phyloP scores from a whole-genome alignment of 2,797 vertebrate genomes.

The Brotogeris chrysoptera region DNA sequence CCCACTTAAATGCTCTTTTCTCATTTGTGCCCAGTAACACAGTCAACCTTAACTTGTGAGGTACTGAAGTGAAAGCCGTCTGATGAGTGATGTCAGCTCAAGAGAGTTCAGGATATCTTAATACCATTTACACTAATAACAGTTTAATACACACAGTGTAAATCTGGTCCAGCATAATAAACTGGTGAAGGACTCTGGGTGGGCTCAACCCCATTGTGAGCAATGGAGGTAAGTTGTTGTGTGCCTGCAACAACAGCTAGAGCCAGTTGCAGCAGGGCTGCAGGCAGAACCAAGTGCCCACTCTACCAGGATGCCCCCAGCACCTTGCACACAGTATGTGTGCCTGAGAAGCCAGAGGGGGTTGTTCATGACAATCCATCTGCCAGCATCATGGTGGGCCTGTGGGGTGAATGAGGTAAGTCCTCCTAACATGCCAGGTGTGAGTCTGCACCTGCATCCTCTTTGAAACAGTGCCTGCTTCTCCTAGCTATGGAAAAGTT shows the following conservation, averaged over 20 bases:
- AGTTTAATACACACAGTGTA: not conserved
- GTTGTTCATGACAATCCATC: not conserved
- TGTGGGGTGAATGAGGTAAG: not conserved
- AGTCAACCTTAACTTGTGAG: not conserved
- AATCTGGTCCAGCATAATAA: not conserved
- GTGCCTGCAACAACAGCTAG: not conserved
- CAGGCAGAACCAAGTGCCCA: not conserved
- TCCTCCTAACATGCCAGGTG: not conserved
- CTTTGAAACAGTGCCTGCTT: not conserved
- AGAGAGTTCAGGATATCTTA: not conserved
- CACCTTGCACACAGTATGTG: fast-evolving
- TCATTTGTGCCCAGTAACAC: not conserved
- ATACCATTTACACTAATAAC: not conserved
- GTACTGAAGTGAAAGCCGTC: not conserved
- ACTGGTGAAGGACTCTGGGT: not conserved
- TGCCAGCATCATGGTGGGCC: not conserved
- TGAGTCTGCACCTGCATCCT: conserved; percentile 39
- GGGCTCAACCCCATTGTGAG: not conserved
- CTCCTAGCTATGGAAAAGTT: not conserved
- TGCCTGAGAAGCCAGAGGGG: not conserved
- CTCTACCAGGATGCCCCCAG: not conserved
- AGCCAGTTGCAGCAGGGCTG: not conserved
- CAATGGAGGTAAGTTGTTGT: not conserved
- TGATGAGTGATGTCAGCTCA: not conserved
- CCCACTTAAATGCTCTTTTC: not conserved